Percentiles rank a stretch among this genome's conserved stretches.
Conservation (phyloP, 2,888 invertebrate species). For the Hirtodrosophila confusa region DNA sequence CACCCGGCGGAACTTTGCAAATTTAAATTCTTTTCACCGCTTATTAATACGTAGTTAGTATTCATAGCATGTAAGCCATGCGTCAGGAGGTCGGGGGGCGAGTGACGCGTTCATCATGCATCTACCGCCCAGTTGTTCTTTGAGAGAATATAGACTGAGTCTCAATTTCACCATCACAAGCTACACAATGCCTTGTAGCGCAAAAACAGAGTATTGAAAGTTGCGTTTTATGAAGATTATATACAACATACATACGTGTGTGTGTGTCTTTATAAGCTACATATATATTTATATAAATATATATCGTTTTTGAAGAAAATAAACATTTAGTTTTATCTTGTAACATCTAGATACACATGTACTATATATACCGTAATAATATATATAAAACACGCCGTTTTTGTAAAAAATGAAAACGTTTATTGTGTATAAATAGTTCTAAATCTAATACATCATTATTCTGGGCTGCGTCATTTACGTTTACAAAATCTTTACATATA, state of each 20-base stretch:
- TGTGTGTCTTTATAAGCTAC: background rate
- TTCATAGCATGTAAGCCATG: constrained; percentile 11
- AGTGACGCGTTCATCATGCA: background rate
- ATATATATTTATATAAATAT: background rate
- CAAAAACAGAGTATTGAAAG: constrained; percentile 18
- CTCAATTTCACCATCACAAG: constrained; percentile 35
- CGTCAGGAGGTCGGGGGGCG: constrained; percentile 1
- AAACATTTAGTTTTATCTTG: too few relatives aligned
- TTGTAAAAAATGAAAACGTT: background rate
- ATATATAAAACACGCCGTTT: too few relatives aligned
- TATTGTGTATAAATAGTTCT: constrained; percentile 20
- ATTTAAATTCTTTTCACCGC: constrained; percentile 3
- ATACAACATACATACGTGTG: background rate
- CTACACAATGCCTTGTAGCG: constrained; percentile 21
- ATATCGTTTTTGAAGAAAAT: background rate
- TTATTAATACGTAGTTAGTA: background rate
- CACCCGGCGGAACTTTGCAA: background rate
- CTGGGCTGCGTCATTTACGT: background rate
- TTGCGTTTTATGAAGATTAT: background rate
- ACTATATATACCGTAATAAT: too few relatives aligned
- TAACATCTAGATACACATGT: too few relatives aligned
- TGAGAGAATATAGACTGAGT: constrained; percentile 58
- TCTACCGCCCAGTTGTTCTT: constrained; percentile 26
- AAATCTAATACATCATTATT: constrained; percentile 28
- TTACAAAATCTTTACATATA: background rate